Evolutionary conservation across 2,797 vertebrate genomes (phyloP).

Genomic region (Falco columbarius): DNA sequence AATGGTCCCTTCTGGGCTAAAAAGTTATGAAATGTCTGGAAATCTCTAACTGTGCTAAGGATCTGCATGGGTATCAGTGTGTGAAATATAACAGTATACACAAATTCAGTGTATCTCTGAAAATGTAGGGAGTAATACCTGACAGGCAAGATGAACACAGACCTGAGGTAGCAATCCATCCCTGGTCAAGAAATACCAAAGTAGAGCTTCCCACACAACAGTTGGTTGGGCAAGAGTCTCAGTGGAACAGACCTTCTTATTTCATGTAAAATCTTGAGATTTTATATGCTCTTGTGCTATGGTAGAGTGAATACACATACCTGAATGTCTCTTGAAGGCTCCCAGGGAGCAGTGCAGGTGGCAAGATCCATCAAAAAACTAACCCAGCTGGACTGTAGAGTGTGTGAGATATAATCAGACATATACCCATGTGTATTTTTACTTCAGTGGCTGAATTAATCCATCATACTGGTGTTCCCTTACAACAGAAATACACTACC

Average conservation of each 20-base stretch:
- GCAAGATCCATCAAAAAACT: conserved; percentile 12
- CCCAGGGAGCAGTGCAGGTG: not conserved
- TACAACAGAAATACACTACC: not conserved
- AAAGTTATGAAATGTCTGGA: not conserved
- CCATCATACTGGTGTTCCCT: not conserved
- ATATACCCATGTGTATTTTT: not conserved
- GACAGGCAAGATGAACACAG: not conserved
- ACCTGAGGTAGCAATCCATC: not conserved
- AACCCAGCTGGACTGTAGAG: not conserved
- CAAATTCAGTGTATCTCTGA: not conserved
- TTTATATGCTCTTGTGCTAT: not conserved
- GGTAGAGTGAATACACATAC: not conserved
- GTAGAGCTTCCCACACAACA: not conserved
- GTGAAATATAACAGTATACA: not conserved
- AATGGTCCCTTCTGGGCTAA: not conserved
- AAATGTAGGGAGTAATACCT: not conserved
- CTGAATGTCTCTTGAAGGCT: not conserved
- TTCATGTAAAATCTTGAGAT: not conserved
- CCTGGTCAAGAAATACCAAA: not conserved
- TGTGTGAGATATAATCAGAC: not conserved
- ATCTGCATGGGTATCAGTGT: not conserved
- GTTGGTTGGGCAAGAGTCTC: not conserved
- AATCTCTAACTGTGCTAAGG: not conserved
- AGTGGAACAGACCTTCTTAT: not conserved
- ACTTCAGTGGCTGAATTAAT: conserved; percentile 8